Evolutionary conservation across 2,888 invertebrate species (phyloP).

Genomic region (Ecdyonurus torrentis): DNA sequence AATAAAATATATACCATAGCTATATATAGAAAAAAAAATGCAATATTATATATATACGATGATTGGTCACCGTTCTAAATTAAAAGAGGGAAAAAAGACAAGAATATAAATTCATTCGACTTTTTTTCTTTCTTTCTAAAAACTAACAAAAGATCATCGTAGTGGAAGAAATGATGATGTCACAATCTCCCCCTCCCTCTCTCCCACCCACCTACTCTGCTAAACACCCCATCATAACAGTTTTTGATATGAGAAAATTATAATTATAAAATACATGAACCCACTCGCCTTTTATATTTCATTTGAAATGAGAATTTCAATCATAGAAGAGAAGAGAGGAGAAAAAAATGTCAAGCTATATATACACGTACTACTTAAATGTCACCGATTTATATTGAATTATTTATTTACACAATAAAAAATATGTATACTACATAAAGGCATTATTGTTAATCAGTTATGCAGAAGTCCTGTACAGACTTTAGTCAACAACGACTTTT

Average conservation of each 20-base stretch:
- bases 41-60: no score
- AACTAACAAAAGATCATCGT: not conserved
- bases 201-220: not conserved
- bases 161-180: slow-evolving; percentile 1
- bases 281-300: not conserved
- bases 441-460: not conserved
- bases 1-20: no score
- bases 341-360: not conserved
- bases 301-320: not conserved
- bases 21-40: no score
- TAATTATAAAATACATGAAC: not conserved
- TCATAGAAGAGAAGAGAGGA: not conserved
- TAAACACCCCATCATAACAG: not conserved
- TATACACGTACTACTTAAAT: no score
- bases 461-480: not conserved
- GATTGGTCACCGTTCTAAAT: no score
- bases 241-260: no score
- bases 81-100: no score
- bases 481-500: no score
- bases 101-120: no score
- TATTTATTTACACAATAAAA: not conserved
- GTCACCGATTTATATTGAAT: not conserved
- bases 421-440: not conserved
- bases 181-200: not conserved
- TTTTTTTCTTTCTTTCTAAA: no score